Conservation (phyloP, 2,888 invertebrate species). For the Pristionchus exspectatus region DNA sequence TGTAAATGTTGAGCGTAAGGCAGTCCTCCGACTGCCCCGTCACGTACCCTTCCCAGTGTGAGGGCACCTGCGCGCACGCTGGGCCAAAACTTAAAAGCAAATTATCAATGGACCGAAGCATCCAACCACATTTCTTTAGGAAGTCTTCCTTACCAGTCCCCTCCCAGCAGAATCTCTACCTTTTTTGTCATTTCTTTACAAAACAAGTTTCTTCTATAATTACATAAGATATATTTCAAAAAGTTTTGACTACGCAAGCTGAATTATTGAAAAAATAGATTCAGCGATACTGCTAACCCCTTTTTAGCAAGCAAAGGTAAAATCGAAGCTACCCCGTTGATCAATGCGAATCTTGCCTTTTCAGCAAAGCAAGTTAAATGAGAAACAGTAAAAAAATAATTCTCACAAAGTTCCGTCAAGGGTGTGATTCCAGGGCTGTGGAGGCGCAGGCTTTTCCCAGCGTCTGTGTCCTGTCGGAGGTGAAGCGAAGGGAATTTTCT, state of each 20-base stretch:
- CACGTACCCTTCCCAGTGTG: background rate
- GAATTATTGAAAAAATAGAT: background rate
- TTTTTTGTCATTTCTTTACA: no score
- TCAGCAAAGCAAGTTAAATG: background rate
- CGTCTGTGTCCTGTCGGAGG: background rate
- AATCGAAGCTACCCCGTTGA: no score
- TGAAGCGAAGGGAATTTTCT: background rate
- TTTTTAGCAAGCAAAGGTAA: no score
- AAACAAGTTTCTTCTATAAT: no score
- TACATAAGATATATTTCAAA: no score
- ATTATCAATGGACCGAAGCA: no score
- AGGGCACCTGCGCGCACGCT: background rate
- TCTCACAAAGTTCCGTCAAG: background rate
- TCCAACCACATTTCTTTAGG: no score
- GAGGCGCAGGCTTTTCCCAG: conserved; percentile 5
- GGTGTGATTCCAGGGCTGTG: background rate
- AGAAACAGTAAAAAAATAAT: background rate
- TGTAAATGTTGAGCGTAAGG: conserved; percentile 8
- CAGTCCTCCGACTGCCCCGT: conserved; percentile 35
- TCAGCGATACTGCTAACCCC: background rate
- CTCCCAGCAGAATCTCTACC: no score
- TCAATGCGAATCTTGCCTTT: background rate
- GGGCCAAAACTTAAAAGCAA: conserved; percentile 5
- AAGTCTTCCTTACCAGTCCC: no score
- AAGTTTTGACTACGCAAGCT: no score